Base-by-base conservation (phyloP, 2,113 vertebrate species). In the Triplophysa rosa region DNA sequence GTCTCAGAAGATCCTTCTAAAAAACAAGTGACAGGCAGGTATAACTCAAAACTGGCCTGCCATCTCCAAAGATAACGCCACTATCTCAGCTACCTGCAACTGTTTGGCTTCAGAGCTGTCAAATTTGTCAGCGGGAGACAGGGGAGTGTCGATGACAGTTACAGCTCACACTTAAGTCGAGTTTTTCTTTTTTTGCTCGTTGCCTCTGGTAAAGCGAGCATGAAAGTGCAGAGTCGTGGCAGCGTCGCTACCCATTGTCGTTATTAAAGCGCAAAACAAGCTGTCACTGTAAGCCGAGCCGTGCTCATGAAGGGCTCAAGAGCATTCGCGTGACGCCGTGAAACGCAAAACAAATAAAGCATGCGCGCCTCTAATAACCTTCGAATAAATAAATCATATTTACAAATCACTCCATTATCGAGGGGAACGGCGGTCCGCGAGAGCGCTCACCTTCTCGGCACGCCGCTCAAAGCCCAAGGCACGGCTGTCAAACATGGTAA, bases 241-340 rank as follows among this genome's bases (percentile, higher is more conserved):
- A 79, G 84, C 79, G 24, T 67, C 74, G 62, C 58, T 67, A 73
- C 65, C 78, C 33, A 62, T 80, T 85, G 67, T 83, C 33, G 77
- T 72, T 85, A 84, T 88, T 87, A 88, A 85, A 80, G 68, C 76
- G 83, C 77, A 84, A 88, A 90, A 90, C 85, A 90, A 87, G 72
- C 87, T 86, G 87, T 89, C 87, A 87, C 52, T 76, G 68, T 74
- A 87, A 85, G 77, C 19, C 21, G 74, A 90, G 84, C 81, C 65
- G 65, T 8, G 6, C 59, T 58, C 71, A 65, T 86, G 86, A 89
- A 3, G 47, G 64, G 69, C 37, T 64, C 76, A 26, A 45, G 61
- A 56, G 75, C 47, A 69, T 37, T 62, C 59, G 10, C 64, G 67
- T 78, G 76, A 47, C 26, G 67, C 37, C 58, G 26, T 37, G 33